Percentiles rank a stretch among this genome's conserved stretches.
Conservation (phyloP, 1,140 invertebrate species). For the Atopsyche davidsoni region DNA sequence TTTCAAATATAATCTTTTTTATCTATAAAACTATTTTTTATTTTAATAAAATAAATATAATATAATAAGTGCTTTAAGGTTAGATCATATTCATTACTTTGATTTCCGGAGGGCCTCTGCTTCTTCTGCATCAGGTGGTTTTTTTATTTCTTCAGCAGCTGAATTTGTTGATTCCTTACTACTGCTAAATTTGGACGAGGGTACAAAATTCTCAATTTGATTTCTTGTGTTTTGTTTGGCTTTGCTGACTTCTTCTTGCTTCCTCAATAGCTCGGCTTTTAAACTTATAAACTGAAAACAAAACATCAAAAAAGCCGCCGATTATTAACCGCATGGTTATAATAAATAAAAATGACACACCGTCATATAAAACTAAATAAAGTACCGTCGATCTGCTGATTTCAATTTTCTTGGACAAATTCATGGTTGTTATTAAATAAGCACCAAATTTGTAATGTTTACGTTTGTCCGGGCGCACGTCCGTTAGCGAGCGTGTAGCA, state of each 20-base stretch:
- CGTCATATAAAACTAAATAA: slow-evolving; percentile 11
- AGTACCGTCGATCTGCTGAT: slow-evolving; percentile 45
- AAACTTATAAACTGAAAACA: slow-evolving; percentile 55
- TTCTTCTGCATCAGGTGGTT: slow-evolving; percentile 49
- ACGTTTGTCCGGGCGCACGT: neutral
- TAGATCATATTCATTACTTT: no score
- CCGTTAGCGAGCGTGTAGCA: neutral
- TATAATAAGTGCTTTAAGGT: no score
- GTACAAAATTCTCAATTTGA: slow-evolving; percentile 42
- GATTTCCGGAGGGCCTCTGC: slow-evolving; percentile 52
- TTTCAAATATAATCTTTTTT: no score
- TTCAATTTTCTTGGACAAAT: slow-evolving; percentile 41
- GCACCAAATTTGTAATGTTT: no score
- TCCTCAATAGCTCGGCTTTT: slow-evolving; percentile 70
- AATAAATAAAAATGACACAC: slow-evolving; percentile 11
- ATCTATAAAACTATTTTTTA: no score
- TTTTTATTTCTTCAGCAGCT: slow-evolving; percentile 38
- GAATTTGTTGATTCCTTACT: slow-evolving; percentile 31
- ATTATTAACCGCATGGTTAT: neutral
- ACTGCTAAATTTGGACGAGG: slow-evolving; percentile 27
- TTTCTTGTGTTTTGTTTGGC: slow-evolving; percentile 50
- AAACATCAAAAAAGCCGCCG: slow-evolving; percentile 7
- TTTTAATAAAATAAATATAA: no score
- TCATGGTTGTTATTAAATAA: slow-evolving; percentile 35
- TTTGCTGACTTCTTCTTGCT: slow-evolving; percentile 67